Conservation (phyloP, 2,113 vertebrate genomes). For the Hepsetus odoe region DNA sequence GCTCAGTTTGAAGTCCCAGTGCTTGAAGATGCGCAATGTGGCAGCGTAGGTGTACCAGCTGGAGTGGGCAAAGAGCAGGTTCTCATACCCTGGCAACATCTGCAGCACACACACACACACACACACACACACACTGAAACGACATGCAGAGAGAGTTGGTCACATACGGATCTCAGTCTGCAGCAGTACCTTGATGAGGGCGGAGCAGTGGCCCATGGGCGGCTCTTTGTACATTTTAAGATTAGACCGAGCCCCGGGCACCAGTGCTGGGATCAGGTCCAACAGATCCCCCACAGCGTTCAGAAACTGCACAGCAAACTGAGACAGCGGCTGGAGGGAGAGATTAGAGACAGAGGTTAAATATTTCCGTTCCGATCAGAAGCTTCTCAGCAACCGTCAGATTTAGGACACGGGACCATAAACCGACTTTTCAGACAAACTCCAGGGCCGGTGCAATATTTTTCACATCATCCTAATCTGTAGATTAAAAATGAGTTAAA, state of each 20-base stretch:
- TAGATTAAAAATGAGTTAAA: no score
- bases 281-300: constrained; percentile 86
- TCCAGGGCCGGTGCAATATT: no score
- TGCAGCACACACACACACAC: constrained; percentile 52
- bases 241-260: constrained; percentile 48
- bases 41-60: constrained; percentile 93
- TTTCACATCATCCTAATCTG: no score
- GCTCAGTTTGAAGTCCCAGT: constrained; percentile 85
- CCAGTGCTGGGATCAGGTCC: constrained; percentile 86
- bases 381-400: neutral
- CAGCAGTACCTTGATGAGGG: constrained; percentile 86
- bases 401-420: no score
- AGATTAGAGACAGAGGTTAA: constrained; percentile 46
- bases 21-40: constrained; percentile 90
- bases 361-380: no score
- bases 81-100: constrained; percentile 92
- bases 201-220: constrained; percentile 92
- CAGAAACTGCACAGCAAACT: constrained; percentile 84
- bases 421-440: no score
- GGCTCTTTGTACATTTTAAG: constrained; percentile 64
- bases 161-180: no score
- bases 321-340: constrained; percentile 78
- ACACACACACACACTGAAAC: neutral
- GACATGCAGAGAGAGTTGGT: no score
- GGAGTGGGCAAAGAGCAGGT: constrained; percentile 89